Percentiles rank a stretch among this genome's conserved stretches.
phyloP scores from a whole-genome alignment of 2,797 vertebrate species.

The Pristis pectinata region DNA sequence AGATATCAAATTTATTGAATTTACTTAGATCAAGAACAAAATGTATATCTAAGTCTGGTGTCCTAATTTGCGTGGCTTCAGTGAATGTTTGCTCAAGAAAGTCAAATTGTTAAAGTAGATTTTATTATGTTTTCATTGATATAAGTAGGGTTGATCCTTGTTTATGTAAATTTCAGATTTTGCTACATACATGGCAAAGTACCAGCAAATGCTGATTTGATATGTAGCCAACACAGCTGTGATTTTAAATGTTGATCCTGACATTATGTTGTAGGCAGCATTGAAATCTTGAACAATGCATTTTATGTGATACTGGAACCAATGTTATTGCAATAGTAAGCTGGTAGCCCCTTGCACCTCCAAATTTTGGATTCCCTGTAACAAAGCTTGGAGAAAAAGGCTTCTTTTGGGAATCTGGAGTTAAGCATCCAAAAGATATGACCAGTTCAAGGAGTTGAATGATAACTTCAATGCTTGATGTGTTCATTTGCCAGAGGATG shows the following conservation, averaged over 20 bases:
- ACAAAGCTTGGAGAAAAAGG: too few species aligned
- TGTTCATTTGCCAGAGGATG: too few species aligned
- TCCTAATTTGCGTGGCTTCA: background rate
- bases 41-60: background rate
- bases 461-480: too few species aligned
- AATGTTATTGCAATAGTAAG: background rate
- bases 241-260: background rate
- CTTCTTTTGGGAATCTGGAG: too few species aligned
- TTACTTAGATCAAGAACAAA: background rate
- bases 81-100: background rate
- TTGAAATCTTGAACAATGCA: background rate
- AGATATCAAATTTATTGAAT: background rate
- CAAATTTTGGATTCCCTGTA: too few species aligned
- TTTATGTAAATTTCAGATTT: background rate
- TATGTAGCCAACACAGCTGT: too few species aligned
- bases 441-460: too few species aligned
- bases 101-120: background rate
- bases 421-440: too few species aligned
- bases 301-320: background rate
- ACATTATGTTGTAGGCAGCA: background rate
- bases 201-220: background rate
- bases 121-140: background rate
- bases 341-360: too few species aligned
- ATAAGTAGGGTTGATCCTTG: background rate
- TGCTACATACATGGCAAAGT: background rate